These are phyloP conservation scores for Anaspis maculata DNA, from an alignment of 2,888 invertebrate genomes.

Conservation along the genomic window DNA sequence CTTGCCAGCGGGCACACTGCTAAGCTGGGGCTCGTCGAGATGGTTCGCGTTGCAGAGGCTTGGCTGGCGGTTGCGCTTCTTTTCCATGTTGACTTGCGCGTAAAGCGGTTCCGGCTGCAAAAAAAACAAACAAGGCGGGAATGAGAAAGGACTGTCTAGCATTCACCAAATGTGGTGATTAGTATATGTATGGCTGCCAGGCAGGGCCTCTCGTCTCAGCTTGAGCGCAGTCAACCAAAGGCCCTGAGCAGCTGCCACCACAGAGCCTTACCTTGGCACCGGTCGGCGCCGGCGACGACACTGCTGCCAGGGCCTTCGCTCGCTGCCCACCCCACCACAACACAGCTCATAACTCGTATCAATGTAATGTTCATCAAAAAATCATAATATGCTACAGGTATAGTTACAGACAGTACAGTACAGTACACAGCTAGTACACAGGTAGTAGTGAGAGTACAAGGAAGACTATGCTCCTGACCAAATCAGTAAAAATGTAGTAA, in stretches of 20 bases:
- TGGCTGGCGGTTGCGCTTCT: constrained; percentile 50
- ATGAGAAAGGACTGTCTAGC: too few relatives aligned
- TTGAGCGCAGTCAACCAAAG: constrained; percentile 40
- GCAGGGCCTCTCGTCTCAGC: constrained; percentile 41
- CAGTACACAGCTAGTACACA: constrained; percentile 29
- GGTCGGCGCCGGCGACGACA: constrained; percentile 27
- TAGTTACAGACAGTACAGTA: constrained; percentile 29
- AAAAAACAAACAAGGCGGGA: constrained; percentile 19
- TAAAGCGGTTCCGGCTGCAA: constrained; percentile 51
- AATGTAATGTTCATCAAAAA: constrained; percentile 25
- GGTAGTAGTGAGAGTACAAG: constrained; percentile 19
- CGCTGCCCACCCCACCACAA: constrained; percentile 32
- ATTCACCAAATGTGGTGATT: too few relatives aligned
- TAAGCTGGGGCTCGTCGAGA: constrained; percentile 30
- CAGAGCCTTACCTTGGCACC: constrained; percentile 39
- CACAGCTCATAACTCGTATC: constrained; percentile 31
- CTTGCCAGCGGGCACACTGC: constrained; percentile 37
- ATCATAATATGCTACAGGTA: constrained; percentile 16
- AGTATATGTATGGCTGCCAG: constrained; percentile 34
- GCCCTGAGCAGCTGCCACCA: constrained; percentile 42
- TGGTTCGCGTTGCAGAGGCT: constrained; percentile 36
- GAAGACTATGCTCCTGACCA: constrained; percentile 20
- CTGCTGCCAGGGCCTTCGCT: constrained; percentile 38
- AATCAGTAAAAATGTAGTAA: constrained; percentile 26
- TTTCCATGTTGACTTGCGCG: constrained; percentile 58